Base-by-base conservation (phyloP, 2,113 vertebrate species). In the Nansenia antarctica region DNA sequence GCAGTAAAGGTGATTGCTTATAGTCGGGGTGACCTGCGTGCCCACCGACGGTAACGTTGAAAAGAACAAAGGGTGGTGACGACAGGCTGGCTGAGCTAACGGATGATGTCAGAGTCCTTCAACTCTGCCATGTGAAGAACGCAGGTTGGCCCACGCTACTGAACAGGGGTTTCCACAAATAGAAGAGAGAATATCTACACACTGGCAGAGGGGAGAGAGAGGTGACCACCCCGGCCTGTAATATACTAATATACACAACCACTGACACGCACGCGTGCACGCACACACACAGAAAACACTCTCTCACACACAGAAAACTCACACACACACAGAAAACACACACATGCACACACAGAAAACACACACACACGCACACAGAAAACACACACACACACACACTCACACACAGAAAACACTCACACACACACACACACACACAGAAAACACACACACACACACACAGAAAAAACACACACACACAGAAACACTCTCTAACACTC, bases 111-210 rank as follows among this genome's bases (percentile, higher is more conserved):
- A 52, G n/a, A 64, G 37, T 20, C 61, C 35, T 39, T 64, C 54
- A 55, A 65, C 42, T 70, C 37, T 54, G 73, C 64, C 67, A 61
- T 42, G 30, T 20, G 7, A 14, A 32, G 60, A 62, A 57, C 22
- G 15, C 66, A 6, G 26, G 32, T 37, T 14, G 4, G 26, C n/a
- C 55, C 32, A 29, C 29, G 22, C 39, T 42, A 27, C 45, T 20
- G 32, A 63, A 61, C 67, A 65, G n/a, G 49, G 20, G 14, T 26
- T 7, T 66, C 67, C 62, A 54, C 42, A 66, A 76, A 70, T 66
- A 62, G 73, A 63, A 29, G 24, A 37, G 61, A 5, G 42, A 22
- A 37, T 37, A 69, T 37, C 68, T 58, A 67, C 57, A 29, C 15
- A 65, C 52, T 1, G 22, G 9, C 31, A 60, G 63, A 30, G 57